Conservation (phyloP, 2,797 vertebrate species). For the Pipistrellus pipistrellus region DNA sequence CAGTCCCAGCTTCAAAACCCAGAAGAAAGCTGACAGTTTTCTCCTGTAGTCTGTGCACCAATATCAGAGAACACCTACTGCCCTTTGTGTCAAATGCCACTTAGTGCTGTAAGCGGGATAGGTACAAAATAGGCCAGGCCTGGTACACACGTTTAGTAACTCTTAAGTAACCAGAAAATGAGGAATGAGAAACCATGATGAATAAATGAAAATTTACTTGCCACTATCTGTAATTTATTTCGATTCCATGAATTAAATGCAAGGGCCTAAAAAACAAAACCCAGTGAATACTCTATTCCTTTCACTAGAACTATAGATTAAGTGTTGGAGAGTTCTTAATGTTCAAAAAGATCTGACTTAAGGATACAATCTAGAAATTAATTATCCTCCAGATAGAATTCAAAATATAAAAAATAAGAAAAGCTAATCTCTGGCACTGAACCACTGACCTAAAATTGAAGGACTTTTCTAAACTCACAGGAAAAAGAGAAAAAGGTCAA, state of each 20-base stretch:
- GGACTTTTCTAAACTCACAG: not conserved
- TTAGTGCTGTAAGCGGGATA: not conserved
- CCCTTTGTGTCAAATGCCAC: not conserved
- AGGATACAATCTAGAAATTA: constrained; percentile 16
- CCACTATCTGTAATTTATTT: constrained; percentile 28
- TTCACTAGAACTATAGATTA: constrained; percentile 48
- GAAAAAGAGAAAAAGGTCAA: not conserved
- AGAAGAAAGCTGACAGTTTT: constrained; percentile 22
- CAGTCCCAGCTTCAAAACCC: not conserved
- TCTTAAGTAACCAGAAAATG: not conserved
- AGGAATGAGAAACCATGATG: not conserved
- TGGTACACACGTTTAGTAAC: constrained; percentile 12
- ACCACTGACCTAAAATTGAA: constrained; percentile 49
- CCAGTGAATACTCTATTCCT: constrained; percentile 31
- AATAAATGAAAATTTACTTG: constrained; percentile 50
- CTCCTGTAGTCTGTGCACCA: not conserved
- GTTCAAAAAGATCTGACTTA: constrained; percentile 21
- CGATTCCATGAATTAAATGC: constrained; percentile 46
- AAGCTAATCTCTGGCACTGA: not conserved
- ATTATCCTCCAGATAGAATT: constrained; percentile 23
- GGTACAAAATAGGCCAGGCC: not conserved
- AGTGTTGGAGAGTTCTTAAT: not conserved
- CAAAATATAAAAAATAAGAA: constrained; percentile 52
- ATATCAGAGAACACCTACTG: not conserved
- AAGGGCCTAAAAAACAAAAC: constrained; percentile 44